Evolutionary conservation across 2,113 vertebrate species (phyloP).

Genomic region (Cyprinodon brontotheroides): DNA sequence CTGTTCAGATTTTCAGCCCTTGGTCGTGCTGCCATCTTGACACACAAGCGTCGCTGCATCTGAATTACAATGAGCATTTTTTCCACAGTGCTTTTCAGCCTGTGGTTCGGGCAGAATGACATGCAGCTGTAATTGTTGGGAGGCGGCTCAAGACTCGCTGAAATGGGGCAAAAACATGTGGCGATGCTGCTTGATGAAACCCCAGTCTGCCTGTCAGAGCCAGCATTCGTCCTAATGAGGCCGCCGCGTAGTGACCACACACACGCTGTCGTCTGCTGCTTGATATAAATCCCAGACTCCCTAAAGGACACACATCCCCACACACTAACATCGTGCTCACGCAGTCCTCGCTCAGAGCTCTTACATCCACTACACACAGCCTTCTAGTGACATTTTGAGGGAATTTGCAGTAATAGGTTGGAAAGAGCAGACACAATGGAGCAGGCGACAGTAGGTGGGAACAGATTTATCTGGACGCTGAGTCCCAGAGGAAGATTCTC

Average conservation of each 20-base stretch:
- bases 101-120: slow-evolving; percentile 53
- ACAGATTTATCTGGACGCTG: slow-evolving; percentile 43
- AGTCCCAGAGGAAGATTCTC: slow-evolving; percentile 23
- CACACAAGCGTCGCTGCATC: slow-evolving; percentile 22
- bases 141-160: slow-evolving; percentile 53
- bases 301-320: slow-evolving; percentile 39
- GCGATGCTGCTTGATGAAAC: slow-evolving; percentile 52
- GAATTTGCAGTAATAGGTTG: slow-evolving; percentile 50
- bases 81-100: slow-evolving; percentile 48
- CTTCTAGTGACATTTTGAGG: slow-evolving; percentile 68
- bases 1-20: slow-evolving; percentile 2
- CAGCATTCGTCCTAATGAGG: slow-evolving; percentile 63
- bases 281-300: slow-evolving; percentile 77
- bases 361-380: too few relatives aligned
- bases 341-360: slow-evolving; percentile 47
- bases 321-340: slow-evolving; percentile 2
- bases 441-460: slow-evolving; percentile 64
- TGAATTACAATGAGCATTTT: slow-evolving; percentile 42
- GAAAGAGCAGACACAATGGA: slow-evolving; percentile 34
- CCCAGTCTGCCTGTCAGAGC: slow-evolving; percentile 52
- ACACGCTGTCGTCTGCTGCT: slow-evolving; percentile 58
- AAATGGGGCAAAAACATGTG: slow-evolving; percentile 64
- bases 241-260: slow-evolving; percentile 73
- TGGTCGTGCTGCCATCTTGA: background rate
- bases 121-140: slow-evolving; percentile 56